These are phyloP conservation scores for Drosophila algonquin DNA, from an alignment of 2,888 invertebrate species.

Conservation along the genomic window DNA sequence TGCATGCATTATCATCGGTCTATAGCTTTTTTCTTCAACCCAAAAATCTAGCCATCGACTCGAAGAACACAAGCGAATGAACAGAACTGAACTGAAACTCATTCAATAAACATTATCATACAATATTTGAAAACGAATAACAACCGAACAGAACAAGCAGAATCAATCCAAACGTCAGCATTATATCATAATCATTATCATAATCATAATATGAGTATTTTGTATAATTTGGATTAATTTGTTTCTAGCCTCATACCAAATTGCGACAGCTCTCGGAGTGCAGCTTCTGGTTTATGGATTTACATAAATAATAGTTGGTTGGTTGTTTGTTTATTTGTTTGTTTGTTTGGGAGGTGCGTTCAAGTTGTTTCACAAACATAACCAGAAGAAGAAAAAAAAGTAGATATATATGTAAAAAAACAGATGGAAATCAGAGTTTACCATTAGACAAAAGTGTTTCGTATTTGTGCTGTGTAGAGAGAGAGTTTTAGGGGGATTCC, in stretches of 20 bases:
- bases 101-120: constrained; percentile 14
- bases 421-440: constrained; percentile 49
- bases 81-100: constrained; percentile 8
- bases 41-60: constrained; percentile 15
- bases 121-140: constrained; percentile 44
- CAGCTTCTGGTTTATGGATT: constrained; percentile 79
- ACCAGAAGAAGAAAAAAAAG: constrained; percentile 69
- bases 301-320: not conserved
- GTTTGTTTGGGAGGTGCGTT: constrained; percentile 50
- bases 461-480: constrained; percentile 34
- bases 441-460: constrained; percentile 48
- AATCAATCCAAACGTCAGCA: constrained; percentile 59
- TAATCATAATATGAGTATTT: constrained; percentile 19
- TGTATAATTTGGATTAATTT: constrained; percentile 8
- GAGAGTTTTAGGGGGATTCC: constrained; percentile 3
- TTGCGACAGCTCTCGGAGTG: constrained; percentile 84
- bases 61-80: constrained; percentile 3
- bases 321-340: constrained; percentile 59
- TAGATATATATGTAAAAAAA: constrained; percentile 45
- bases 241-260: constrained; percentile 82
- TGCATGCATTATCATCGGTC: not conserved
- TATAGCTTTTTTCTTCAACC: not conserved
- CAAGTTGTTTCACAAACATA: constrained; percentile 63
- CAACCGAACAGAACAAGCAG: constrained; percentile 64
- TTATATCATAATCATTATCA: constrained; percentile 46